Conservation (phyloP, 2,113 vertebrate species). For the Pygoscelis adeliae region DNA sequence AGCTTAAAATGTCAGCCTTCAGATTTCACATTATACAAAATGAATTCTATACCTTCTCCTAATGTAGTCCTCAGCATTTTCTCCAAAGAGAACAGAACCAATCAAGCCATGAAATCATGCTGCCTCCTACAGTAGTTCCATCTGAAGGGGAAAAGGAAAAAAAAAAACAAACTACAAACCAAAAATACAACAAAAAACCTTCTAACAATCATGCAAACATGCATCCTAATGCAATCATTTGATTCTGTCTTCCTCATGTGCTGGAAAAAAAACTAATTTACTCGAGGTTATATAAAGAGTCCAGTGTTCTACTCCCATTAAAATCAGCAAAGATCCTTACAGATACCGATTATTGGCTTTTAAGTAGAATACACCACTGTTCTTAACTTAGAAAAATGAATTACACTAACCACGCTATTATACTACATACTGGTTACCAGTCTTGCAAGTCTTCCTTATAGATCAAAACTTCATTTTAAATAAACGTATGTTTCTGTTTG, state of each 20-base stretch:
- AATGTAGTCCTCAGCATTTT: background rate
- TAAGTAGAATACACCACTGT: background rate
- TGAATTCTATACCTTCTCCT: background rate
- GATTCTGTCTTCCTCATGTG: background rate
- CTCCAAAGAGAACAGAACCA: background rate
- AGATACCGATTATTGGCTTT: background rate
- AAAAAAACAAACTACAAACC: background rate
- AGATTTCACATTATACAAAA: background rate
- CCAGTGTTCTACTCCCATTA: background rate
- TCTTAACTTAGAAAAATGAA: background rate
- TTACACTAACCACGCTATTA: background rate
- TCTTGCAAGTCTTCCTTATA: background rate
- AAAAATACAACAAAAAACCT: background rate
- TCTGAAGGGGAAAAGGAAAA: background rate
- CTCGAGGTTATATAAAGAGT: background rate
- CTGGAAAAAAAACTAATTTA: background rate
- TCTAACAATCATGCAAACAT: background rate
- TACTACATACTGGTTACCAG: background rate
- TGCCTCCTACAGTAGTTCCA: background rate
- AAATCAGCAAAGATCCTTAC: background rate
- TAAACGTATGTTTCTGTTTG: background rate
- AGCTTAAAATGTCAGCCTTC: background rate
- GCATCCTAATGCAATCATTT: background rate
- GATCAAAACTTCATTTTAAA: background rate
- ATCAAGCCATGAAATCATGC: background rate